phyloP scores from a whole-genome alignment of 2,797 vertebrate species.

The Fundulus diaphanus region DNA sequence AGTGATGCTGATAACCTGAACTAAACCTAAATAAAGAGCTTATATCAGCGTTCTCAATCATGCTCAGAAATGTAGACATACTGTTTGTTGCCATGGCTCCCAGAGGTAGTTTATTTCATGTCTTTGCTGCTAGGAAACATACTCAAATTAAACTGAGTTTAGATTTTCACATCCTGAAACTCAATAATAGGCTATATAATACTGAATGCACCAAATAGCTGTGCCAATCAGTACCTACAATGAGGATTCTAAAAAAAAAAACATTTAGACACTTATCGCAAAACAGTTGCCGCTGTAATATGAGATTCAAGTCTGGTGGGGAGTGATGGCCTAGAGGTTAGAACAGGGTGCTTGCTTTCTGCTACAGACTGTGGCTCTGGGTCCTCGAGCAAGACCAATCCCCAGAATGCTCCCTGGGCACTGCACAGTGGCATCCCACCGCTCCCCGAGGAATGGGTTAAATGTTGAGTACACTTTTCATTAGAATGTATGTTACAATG shows the following conservation, averaged over 20 bases:
- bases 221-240: not conserved
- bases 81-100: constrained; percentile 16
- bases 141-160: not conserved
- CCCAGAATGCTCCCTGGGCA: too few species aligned
- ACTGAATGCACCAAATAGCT: not conserved
- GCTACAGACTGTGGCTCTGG: too few species aligned
- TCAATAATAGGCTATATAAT: not conserved
- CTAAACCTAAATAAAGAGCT: constrained; percentile 16
- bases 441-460: too few species aligned
- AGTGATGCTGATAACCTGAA: constrained; percentile 20
- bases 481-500: too few species aligned
- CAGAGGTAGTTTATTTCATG: not conserved
- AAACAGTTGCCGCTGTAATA: not conserved
- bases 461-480: too few species aligned
- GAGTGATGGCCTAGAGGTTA: too few species aligned
- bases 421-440: too few species aligned
- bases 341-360: too few species aligned
- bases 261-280: not conserved
- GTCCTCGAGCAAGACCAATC: too few species aligned
- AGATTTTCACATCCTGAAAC: not conserved
- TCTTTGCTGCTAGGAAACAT: constrained; percentile 2
- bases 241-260: not conserved
- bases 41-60: constrained; percentile 11
- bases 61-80: constrained; percentile 7
- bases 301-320: not conserved